Conservation (phyloP, 2,888 invertebrate species). For the Timandra comae region DNA sequence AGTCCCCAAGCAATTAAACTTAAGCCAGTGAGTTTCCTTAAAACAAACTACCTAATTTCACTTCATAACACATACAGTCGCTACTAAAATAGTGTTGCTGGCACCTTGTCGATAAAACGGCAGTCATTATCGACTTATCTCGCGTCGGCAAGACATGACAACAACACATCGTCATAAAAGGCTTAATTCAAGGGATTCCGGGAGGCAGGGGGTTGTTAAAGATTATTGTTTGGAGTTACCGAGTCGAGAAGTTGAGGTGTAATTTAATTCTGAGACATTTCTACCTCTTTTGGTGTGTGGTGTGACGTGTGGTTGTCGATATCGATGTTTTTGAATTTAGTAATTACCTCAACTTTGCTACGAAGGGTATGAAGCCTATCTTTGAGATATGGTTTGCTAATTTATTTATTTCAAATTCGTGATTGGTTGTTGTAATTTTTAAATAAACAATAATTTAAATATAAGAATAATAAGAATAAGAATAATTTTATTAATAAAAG, state of each 20-base stretch:
- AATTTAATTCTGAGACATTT: slow-evolving; percentile 65
- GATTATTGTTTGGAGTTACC: slow-evolving; percentile 71
- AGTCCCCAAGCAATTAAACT: slow-evolving; percentile 6
- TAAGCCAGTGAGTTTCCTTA: slow-evolving; percentile 2
- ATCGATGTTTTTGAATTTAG: slow-evolving; percentile 18
- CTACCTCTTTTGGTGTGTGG: slow-evolving; percentile 46
- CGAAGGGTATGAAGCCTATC: too few species aligned
- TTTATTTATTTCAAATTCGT: too few species aligned
- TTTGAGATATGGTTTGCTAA: too few species aligned
- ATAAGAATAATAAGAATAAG: too few species aligned
- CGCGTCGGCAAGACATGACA: slow-evolving; percentile 40
- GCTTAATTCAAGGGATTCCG: slow-evolving; percentile 34
- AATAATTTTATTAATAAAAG: too few species aligned
- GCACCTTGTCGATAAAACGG: slow-evolving; percentile 32
- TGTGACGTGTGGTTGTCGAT: slow-evolving; percentile 10
- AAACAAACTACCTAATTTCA: too few species aligned
- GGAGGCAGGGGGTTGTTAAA: slow-evolving; percentile 40
- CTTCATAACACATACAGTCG: too few species aligned
- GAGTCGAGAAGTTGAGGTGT: slow-evolving; percentile 48
- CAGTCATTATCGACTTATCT: slow-evolving; percentile 54
- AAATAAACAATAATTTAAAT: too few species aligned
- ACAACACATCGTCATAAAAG: slow-evolving; percentile 50
- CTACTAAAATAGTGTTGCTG: too few species aligned
- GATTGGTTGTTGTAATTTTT: too few species aligned
- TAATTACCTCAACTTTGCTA: too few species aligned